Base-by-base conservation (phyloP, 2,113 vertebrate genomes). In the Lagenorhynchus albirostris region DNA sequence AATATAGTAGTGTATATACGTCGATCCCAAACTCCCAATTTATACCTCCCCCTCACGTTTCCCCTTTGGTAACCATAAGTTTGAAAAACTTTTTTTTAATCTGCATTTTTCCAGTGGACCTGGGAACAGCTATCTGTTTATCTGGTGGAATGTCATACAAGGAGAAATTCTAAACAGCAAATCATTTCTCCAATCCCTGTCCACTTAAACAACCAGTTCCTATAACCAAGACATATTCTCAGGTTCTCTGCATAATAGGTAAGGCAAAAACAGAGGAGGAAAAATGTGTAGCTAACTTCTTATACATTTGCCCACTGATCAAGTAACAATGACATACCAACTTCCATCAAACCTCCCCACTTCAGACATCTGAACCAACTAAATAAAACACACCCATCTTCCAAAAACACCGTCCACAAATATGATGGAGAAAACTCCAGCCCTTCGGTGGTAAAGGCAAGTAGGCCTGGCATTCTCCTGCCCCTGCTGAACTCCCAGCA, bases 401-500 rank as follows among this genome's bases (percentile, higher is more conserved):
- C 36, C 68, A 11, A 62, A 84, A 89, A n/a, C 47, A 36, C 14
- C 8, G 20, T 14, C 20, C 65, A 13, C 2, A 12, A 73, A n/a
- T 8, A 8, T 7, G 15, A 31, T 0, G 4, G 26, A 41, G 44
- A 21, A 63, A 18, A 25, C 1, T 15, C 21, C 58, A 2, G 11
- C 12, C 26, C 29, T 12, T 21, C 2, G 2, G 10, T 3, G 15
- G 50, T 1, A 31, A 20, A 60, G 47, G 36, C 79, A 26, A 3
- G 6, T 2, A 25, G 36, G 44, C 31, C 0, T 1, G 9, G 33
- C 3, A 2, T 2, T 6, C 1, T 10, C 60, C 71, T 50, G 10
- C 4, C 14, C 1, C 5, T 2, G 3, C 18, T 0, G 36, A 55
- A 36, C 9, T 26, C 15, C 14, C 5, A 36, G 26, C 17, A 13